A percentile compares a stretch with the other conserved stretches of the same genome.
These are phyloP conservation scores for Rana temporaria DNA, from an alignment of 2,113 vertebrate genomes.

Conservation along the genomic window DNA sequence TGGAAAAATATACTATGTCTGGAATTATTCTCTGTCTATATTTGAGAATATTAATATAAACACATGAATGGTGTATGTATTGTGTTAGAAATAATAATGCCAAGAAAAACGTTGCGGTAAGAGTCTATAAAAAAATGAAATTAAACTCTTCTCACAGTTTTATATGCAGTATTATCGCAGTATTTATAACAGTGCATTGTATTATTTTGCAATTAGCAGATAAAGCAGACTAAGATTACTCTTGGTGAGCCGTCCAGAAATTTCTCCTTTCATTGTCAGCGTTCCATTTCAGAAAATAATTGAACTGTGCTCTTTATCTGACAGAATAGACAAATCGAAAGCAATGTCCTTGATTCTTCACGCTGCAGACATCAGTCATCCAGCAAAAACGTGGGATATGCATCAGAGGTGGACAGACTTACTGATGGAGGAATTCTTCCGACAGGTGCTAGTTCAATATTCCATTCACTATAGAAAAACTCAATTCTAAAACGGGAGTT, in stretches of 20 bases:
- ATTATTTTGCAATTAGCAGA: background rate
- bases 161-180: constrained; percentile 7
- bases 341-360: constrained; percentile 94
- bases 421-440: constrained; percentile 95
- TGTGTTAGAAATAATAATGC: too few relatives aligned
- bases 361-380: constrained; percentile 95
- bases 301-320: constrained; percentile 68
- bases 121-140: too few relatives aligned
- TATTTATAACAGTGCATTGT: background rate
- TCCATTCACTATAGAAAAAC: constrained; percentile 29
- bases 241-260: constrained; percentile 5
- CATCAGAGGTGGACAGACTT: constrained; percentile 92
- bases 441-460: constrained; percentile 80
- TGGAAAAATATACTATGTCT: too few relatives aligned
- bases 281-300: constrained; percentile 15
- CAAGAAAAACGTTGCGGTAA: too few relatives aligned
- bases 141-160: too few relatives aligned
- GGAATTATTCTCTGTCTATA: too few relatives aligned
- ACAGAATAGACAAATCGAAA: constrained; percentile 92
- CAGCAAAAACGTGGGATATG: constrained; percentile 90
- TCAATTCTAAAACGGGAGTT: too few relatives aligned
- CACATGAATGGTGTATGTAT: too few relatives aligned
- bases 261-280: background rate
- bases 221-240: background rate
- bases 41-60: too few relatives aligned